Base-by-base conservation (phyloP, 1,140 invertebrate genomes). In the Drosophila burlai region DNA sequence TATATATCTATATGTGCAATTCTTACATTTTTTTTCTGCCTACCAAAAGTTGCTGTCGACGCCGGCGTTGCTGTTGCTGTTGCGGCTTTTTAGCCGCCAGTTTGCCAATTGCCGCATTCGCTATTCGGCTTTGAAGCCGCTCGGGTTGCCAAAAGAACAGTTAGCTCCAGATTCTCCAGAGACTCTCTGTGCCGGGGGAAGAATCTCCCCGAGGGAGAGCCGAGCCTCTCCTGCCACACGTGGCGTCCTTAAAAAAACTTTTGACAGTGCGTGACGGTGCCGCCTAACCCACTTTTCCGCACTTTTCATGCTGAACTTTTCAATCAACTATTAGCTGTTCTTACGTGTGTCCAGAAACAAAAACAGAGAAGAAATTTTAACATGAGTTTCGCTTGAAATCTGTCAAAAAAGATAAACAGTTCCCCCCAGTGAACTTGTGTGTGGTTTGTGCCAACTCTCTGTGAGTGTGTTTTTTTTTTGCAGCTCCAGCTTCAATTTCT, bases 121-220 rank as follows among this genome's bases (percentile, higher is more conserved):
- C 80, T 69, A 69, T 91, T 91, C 77, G 89, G 90, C 90, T 86
- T 90, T 90, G 82, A 86, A 90, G 84, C 83, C 76, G 90, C 86
- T 81, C 90, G 90, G 90, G 61, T 45, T 75, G 50, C 60, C 52
- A 42, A 80, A 65, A 85, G 62, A 81, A 68, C 40, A 57, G 64
- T 80, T 76, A 63, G 58, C 63, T 77, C 79, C 68, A 49, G 76
- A 83, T 82, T 65, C 67, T 68, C 49, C 49, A 66, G 67, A 69
- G 67, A 71, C 29, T 47, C 67, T 21, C 55, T 67, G 61, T 60
- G 49, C 40, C 45, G 62, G 63, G 52, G 69, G 63, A 73, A 55
- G 58, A 79, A 71, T 57, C 54, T 31, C 26, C 26, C 29, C n/a
- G 6, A 36, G 10, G 49, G 49, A n/a, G 26, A 18, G 49, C 1